Evolutionary conservation across 2,113 vertebrate species (phyloP).

Genomic region (Natator depressus): DNA sequence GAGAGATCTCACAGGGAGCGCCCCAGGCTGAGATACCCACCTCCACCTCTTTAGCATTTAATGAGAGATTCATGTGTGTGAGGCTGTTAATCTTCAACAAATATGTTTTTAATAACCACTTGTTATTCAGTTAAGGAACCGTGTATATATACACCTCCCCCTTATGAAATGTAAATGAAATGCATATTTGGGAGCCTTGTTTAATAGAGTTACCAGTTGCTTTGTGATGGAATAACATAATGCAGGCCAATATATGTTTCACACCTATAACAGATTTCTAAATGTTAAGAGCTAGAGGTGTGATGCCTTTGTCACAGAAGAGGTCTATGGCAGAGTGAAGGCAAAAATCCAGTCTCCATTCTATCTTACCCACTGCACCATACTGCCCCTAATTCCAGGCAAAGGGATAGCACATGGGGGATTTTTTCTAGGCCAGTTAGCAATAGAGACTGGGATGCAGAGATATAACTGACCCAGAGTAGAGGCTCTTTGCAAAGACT

Average conservation of each 20-base stretch:
- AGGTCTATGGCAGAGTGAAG: neutral
- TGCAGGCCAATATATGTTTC: neutral
- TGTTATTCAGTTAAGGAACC: neutral
- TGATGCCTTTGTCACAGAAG: neutral
- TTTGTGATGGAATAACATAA: neutral
- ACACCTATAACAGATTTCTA: fast-evolving
- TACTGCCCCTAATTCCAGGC: neutral
- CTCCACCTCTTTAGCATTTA: neutral
- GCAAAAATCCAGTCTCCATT: neutral
- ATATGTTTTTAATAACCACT: conserved; percentile 15
- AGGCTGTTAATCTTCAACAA: conserved; percentile 12
- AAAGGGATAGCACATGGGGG: neutral
- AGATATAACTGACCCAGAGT: neutral
- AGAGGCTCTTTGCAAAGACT: neutral
- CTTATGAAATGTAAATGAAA: neutral
- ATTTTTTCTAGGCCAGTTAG: neutral
- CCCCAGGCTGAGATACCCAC: neutral
- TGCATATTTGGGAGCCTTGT: neutral
- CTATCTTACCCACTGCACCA: neutral
- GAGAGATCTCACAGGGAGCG: conserved; percentile 33
- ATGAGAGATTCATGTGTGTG: neutral
- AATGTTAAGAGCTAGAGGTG: neutral
- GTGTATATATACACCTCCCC: neutral
- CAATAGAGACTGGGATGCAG: neutral
- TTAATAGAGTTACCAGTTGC: fast-evolving